Conservation (phyloP, 2,113 vertebrate genomes). For the Cairina moschata region DNA sequence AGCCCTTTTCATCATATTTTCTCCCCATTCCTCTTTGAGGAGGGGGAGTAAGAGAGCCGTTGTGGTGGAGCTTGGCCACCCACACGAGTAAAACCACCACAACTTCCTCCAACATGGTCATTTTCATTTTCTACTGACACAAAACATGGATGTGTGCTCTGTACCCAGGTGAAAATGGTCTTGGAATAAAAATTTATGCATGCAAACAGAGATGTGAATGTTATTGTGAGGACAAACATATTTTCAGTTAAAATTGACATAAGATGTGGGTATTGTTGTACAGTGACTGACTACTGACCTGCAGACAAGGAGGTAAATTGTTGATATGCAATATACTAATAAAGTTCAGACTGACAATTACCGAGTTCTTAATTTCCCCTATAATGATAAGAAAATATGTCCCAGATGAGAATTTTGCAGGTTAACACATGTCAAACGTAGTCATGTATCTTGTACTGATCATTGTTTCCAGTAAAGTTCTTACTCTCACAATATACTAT, state of each 20-base stretch:
- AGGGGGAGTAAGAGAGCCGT: too few species aligned
- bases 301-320: background rate
- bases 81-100: too few species aligned
- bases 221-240: background rate
- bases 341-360: constrained; percentile 2
- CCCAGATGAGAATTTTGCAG: background rate
- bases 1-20: too few species aligned
- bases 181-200: background rate
- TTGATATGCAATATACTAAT: background rate
- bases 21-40: too few species aligned
- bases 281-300: background rate
- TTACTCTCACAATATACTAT: background rate
- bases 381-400: constrained; percentile 2
- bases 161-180: background rate
- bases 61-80: too few species aligned
- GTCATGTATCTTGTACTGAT: background rate
- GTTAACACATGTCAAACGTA: background rate
- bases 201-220: background rate
- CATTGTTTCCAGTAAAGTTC: background rate
- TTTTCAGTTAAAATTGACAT: background rate
- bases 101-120: background rate
- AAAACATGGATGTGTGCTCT: background rate
- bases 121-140: background rate
- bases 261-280: background rate
- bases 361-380: constrained; percentile 11